These are phyloP conservation scores for Hapalemur alaotrensis DNA, from an alignment of 2,797 vertebrate species.

Conservation along the genomic window DNA sequence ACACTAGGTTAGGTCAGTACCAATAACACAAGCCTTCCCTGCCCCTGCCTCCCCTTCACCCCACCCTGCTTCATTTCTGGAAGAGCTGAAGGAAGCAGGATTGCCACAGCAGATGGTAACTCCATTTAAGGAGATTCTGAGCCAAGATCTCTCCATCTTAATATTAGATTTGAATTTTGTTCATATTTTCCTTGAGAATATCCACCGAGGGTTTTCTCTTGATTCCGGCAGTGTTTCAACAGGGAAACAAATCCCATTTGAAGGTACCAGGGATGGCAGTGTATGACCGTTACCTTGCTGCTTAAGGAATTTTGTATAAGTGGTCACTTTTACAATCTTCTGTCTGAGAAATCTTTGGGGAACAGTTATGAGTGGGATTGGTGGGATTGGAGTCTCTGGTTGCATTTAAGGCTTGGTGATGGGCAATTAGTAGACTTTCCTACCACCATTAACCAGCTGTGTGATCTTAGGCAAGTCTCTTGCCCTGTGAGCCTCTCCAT, in stretches of 20 bases:
- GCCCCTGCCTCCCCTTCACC: too few relatives aligned
- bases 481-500: neutral
- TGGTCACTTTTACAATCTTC: neutral
- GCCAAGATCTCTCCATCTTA: neutral
- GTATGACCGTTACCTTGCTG: neutral
- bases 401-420: neutral
- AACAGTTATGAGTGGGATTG: neutral
- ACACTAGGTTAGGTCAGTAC: neutral
- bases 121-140: neutral
- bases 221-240: neutral
- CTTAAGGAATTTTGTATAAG: neutral
- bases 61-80: neutral
- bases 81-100: neutral
- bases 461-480: neutral
- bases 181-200: neutral
- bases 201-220: neutral
- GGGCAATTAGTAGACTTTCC: neutral
- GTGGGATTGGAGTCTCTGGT: neutral
- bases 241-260: neutral
- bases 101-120: neutral
- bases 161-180: neutral
- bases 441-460: neutral
- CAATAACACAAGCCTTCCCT: neutral
- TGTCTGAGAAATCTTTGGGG: neutral
- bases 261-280: neutral